Conservation (phyloP, 2,888 invertebrate species). For the Harpagoxenus sublaevis region DNA sequence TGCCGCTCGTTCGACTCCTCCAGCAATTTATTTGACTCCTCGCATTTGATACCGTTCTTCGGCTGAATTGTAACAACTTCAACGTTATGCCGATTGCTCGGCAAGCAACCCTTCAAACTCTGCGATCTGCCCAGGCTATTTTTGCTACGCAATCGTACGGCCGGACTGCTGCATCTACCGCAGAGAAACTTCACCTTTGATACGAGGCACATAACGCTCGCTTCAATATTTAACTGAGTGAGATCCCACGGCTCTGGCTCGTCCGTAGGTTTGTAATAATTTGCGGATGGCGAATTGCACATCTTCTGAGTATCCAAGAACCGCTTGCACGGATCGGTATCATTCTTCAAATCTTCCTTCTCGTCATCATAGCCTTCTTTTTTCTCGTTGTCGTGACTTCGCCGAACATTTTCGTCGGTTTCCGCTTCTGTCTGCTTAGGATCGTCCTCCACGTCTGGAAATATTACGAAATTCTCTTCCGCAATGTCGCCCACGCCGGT, state of each 20-base stretch:
- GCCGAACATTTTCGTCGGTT: not conserved
- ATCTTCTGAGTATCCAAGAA: slow-evolving; percentile 87
- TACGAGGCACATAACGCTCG: slow-evolving; percentile 94
- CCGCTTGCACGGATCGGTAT: slow-evolving; percentile 83
- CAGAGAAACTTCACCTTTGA: slow-evolving; percentile 94
- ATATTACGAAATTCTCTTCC: slow-evolving; percentile 88
- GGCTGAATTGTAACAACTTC: slow-evolving; percentile 84
- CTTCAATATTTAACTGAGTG: slow-evolving; percentile 94
- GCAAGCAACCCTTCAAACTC: slow-evolving; percentile 77
- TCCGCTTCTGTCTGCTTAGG: slow-evolving; percentile 71
- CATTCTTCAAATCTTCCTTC: slow-evolving; percentile 81
- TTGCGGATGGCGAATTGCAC: slow-evolving; percentile 91
- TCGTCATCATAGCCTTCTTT: slow-evolving; percentile 69
- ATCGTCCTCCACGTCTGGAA: slow-evolving; percentile 88
- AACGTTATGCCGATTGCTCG: slow-evolving; percentile 68
- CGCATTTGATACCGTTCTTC: slow-evolving; percentile 80
- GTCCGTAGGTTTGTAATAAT: slow-evolving; percentile 93
- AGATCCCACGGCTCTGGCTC: slow-evolving; percentile 95
- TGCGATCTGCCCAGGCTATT: slow-evolving; percentile 78
- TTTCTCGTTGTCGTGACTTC: slow-evolving; percentile 3
- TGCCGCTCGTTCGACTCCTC: slow-evolving; percentile 74
- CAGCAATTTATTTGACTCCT: slow-evolving; percentile 83
- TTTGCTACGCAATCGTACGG: slow-evolving; percentile 89
- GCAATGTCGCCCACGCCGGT: slow-evolving; percentile 80
- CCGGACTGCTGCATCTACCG: slow-evolving; percentile 91